Evolutionary conservation across 37 sponge, comb jelly and placozoan species (phyloP), one percentile per base, ranked within the genome.

Genomic region (Chondrosia reniformis): DNA sequence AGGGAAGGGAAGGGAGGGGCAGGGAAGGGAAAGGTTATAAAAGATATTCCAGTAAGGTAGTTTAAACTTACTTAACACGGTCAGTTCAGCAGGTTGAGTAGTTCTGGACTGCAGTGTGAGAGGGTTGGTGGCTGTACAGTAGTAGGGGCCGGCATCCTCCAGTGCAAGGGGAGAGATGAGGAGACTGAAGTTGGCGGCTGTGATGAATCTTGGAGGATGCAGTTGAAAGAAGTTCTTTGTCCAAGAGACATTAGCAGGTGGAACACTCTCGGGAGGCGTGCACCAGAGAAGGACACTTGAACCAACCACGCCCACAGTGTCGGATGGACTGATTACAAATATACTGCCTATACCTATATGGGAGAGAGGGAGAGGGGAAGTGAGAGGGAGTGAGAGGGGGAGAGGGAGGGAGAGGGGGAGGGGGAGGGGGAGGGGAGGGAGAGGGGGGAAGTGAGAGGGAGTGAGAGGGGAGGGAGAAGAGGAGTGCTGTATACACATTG

Each of bases 161-260:
- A 17, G 3, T 2, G 72, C 15, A 9, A 24, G 1, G n/a, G 42
- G 72, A 39, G 72, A 25, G 36, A 69, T 36, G 32, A 40, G 39
- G 36, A 69, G 72, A 44, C 41, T 39, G n/a, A 41, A 41, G 24
- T 69, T 69, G 36, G 55, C 28, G 56, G 54, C 56, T 54, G 52
- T 55, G 0, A 45, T 33, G 28, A 75, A 75, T 15, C 76, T 32
- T 1, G 54, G 34, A 33, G 33, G 55, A 24, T 28, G 12, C 19
- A 75, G 32, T 25, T 55, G 56, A 21, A 27, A 54, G 76, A 55
- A 54, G 34, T 82, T 49, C 37, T 67, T 71, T 12, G 76, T 71
- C 90, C 90, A 90, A n/a, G 57, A 33, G 76, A 90, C 72, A 21
- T 37, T 44, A 0, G 90, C 86, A 1, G 86, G 76, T 9, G 90